Conservation (phyloP, 1,140 invertebrate genomes). For the Papilio polytes region DNA sequence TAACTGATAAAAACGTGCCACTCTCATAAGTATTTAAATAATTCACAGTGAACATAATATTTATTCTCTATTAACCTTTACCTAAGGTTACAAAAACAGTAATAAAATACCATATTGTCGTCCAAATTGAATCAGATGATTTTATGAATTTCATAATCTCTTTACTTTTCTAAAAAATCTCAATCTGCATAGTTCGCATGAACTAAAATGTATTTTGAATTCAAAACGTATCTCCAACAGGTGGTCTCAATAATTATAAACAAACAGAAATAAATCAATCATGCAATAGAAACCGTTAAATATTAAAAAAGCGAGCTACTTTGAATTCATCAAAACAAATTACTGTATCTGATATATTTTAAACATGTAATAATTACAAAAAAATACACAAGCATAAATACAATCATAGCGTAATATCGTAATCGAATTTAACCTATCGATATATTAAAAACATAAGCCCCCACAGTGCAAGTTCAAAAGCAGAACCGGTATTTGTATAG, state of each 20-base stretch:
- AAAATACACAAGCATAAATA: not conserved
- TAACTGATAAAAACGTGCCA: not conserved
- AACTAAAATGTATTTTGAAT: not conserved
- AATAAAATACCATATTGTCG: not conserved
- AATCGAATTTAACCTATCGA: not conserved
- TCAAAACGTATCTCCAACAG: not conserved
- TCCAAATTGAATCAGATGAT: not conserved
- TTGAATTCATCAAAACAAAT: not conserved
- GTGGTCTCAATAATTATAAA: not conserved
- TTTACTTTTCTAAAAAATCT: not conserved
- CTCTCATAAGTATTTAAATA: not conserved
- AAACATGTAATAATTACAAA: not conserved
- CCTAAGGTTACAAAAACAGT: too few species aligned
- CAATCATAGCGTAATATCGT: not conserved
- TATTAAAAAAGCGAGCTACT: not conserved
- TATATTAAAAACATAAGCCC: conserved; percentile 15
- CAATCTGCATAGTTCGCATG: not conserved
- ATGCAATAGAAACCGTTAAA: not conserved
- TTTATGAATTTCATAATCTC: too few species aligned
- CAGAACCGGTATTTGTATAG: conserved; percentile 57
- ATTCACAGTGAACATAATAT: not conserved
- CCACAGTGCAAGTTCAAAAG: conserved; percentile 18
- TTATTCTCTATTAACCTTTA: not conserved
- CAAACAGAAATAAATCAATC: not conserved
- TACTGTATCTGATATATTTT: too few species aligned